A percentile compares a stretch with the other conserved stretches of the same genome.
phyloP scores from a whole-genome alignment of 37 sponge, comb jelly and placozoan species.

The Beroe ovata region DNA sequence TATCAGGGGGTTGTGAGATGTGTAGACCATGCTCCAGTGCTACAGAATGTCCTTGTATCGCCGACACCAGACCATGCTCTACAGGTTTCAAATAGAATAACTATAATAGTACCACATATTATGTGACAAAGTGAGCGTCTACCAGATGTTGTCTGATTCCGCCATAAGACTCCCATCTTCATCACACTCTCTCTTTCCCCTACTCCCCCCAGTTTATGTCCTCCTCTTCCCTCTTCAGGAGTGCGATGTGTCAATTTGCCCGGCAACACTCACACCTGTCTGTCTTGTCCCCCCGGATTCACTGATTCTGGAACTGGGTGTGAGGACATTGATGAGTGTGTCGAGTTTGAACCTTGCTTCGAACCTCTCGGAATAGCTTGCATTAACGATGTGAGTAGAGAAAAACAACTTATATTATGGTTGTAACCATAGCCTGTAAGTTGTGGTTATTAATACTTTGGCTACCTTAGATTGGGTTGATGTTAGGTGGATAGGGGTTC shows the following conservation, averaged over 20 bases:
- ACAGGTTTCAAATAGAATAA: too few species aligned
- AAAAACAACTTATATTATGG: too few species aligned
- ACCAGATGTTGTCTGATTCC: too few species aligned
- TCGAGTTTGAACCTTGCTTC: slow-evolving; percentile 12
- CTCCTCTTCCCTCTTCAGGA: slow-evolving; percentile 18
- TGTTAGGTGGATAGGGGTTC: too few species aligned
- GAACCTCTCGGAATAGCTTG: background rate
- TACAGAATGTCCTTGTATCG: slow-evolving; percentile 29
- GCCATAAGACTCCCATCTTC: too few species aligned
- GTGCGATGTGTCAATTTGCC: slow-evolving; percentile 57
- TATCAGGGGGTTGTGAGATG: slow-evolving; percentile 32
- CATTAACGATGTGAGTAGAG: slow-evolving; percentile 13
- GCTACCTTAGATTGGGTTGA: too few species aligned
- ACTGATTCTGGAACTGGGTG: slow-evolving; percentile 1
- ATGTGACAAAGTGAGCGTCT: too few species aligned
- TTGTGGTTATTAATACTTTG: too few species aligned
- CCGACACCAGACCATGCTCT: background rate
- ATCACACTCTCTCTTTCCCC: too few species aligned
- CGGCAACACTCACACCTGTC: slow-evolving; percentile 1
- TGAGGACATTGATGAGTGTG: slow-evolving; percentile 67
- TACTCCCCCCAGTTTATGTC: too few species aligned
- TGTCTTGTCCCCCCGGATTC: slow-evolving; percentile 48
- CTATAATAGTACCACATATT: too few species aligned
- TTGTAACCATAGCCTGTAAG: too few species aligned
- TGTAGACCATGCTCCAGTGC: slow-evolving; percentile 1